phyloP scores from a whole-genome alignment of 2,113 vertebrate species.

The Charina bottae region DNA sequence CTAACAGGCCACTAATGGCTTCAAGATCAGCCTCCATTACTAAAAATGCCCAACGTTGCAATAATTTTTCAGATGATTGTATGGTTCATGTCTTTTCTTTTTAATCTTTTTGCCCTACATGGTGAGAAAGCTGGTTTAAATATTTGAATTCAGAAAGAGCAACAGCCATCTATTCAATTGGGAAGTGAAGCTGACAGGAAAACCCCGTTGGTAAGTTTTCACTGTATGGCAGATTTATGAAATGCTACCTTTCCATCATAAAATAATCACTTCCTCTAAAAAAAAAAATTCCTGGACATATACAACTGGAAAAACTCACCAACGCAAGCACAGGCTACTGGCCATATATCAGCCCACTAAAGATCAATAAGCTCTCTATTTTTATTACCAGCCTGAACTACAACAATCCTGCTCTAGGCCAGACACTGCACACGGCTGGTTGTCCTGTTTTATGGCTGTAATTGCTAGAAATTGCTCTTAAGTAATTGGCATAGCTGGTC shows the following conservation, averaged over 20 bases:
- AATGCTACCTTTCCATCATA: background rate
- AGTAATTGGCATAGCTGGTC: background rate
- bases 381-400: background rate
- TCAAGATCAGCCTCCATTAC: slow-evolving; percentile 45
- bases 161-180: background rate
- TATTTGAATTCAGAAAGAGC: background rate
- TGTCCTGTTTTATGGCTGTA: background rate
- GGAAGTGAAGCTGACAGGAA: slow-evolving; percentile 5
- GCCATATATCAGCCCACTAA: background rate
- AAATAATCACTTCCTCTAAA: background rate
- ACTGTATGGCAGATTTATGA: background rate
- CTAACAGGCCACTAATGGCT: no score
- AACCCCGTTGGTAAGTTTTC: background rate
- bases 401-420: background rate
- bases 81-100: background rate
- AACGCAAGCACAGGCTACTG: background rate
- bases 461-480: background rate
- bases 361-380: background rate
- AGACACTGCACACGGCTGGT: no score
- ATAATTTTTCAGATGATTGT: slow-evolving; percentile 7
- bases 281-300: background rate
- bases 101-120: background rate
- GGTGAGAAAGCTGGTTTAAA: slow-evolving; percentile 12
- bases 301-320: background rate
- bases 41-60: slow-evolving; percentile 35